phyloP scores from a whole-genome alignment of 2,113 vertebrate species.

The Motacilla alba region DNA sequence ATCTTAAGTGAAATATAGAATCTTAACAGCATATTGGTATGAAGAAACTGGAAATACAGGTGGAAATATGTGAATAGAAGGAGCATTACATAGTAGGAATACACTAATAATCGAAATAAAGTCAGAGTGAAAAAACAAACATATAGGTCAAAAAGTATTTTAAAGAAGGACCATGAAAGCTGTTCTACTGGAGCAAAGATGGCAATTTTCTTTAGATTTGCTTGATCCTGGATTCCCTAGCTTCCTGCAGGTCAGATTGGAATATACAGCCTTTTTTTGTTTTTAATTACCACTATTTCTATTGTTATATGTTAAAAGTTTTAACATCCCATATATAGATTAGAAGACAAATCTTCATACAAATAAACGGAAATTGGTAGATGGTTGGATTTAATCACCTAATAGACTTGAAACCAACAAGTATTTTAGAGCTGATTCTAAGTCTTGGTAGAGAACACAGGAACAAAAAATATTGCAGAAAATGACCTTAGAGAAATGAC shows the following conservation, averaged over 20 bases:
- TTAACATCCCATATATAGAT: background rate
- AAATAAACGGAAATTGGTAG: background rate
- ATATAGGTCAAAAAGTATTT: background rate
- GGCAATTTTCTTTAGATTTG: background rate
- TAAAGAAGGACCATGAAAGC: background rate
- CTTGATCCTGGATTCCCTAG: background rate
- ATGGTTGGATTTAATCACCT: background rate
- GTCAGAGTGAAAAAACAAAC: accelerated
- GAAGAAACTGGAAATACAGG: background rate
- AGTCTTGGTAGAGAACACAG: background rate
- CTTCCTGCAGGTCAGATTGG: background rate
- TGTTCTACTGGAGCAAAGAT: background rate
- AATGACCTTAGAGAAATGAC: background rate
- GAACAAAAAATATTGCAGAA: background rate
- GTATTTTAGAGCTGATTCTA: background rate
- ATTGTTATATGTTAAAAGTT: background rate
- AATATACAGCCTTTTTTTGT: background rate
- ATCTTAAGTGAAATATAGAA: background rate
- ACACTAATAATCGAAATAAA: background rate
- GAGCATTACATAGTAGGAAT: background rate
- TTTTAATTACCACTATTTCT: background rate
- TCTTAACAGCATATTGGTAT: background rate
- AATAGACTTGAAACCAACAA: background rate
- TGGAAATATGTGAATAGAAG: background rate
- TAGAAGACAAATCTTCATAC: background rate